Evolutionary conservation across 2,113 vertebrate species (phyloP), one percentile per base, ranked within the genome.

Genomic region (Atractosteus spatula): DNA sequence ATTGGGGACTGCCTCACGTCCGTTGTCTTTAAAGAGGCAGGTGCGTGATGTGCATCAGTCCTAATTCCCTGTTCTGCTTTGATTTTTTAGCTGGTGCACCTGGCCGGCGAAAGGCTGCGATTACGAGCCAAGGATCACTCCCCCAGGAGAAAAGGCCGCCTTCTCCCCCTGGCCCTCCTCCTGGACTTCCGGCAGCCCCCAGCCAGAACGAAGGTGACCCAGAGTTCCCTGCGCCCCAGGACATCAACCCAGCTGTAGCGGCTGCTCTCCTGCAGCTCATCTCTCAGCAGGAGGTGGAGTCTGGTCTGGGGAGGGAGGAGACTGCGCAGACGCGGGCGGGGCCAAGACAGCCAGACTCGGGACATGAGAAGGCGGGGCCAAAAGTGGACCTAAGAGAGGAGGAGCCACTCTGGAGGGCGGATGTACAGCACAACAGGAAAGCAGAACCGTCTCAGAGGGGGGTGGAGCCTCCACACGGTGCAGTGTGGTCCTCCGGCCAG

Each of bases 201-300:
- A 91, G 6, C 88, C 87, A 66, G 89, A 75, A 0, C 56, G 89
- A 82, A 76, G 91, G 78, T 42, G 80, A 81, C 76, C 72, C 84
- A 65, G 88, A 80, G 87, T 45, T 80, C 0, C 73, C 88, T 78
- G 80, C 87, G 69, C 45, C 61, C 43, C 87, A 90, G 75, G 95
- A 95, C 85, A 82, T 95, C 82, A 95, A 91, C 72, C 92, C 96
- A 3, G 93, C 94, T 6, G 91, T 96, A 81, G 96, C 95, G 1
- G 93, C 95, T 2, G 94, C 96, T 6, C 86, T 98, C 81, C 92
- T 98, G 16, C 96, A 98, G 90, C 94, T 98, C 78, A 92, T 99
- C 42, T 92, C 94, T n/a, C 94, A 96, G 82, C 93, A 93, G 75
- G 95, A 96, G 74, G 72, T 90, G 0, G 95, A 96, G 57, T 51